These are phyloP conservation scores for Chrysomallon squamiferum DNA, from an alignment of 1,140 invertebrate genomes.

Conservation along the genomic window DNA sequence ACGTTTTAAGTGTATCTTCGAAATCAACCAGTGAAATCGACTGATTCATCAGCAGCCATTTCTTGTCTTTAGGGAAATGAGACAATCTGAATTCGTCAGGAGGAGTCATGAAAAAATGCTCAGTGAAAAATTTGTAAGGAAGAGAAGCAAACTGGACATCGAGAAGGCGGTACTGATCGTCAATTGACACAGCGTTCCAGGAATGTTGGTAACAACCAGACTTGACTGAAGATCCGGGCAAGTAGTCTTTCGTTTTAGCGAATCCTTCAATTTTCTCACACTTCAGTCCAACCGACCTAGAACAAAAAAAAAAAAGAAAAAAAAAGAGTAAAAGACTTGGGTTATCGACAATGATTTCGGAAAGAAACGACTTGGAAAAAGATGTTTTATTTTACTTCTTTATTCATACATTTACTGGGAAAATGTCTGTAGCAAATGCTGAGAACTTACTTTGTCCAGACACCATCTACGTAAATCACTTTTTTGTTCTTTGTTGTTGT, in stretches of 20 bases:
- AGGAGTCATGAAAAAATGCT: conserved; percentile 50
- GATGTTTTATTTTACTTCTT: too few species aligned
- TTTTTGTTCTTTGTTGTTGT: too few species aligned
- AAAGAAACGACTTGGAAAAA: too few species aligned
- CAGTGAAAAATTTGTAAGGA: conserved; percentile 44
- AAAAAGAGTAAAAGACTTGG: too few species aligned
- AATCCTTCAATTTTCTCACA: conserved; percentile 52
- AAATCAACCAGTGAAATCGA: conserved; percentile 38
- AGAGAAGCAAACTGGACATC: conserved; percentile 42
- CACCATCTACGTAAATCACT: too few species aligned
- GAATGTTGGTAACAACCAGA: conserved; percentile 37
- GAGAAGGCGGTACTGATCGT: conserved; percentile 42
- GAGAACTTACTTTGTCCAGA: too few species aligned
- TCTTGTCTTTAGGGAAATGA: conserved; percentile 50
- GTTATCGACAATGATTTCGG: too few species aligned
- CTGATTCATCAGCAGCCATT: conserved; percentile 50
- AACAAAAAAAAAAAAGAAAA: too few species aligned
- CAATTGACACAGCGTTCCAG: conserved; percentile 46
- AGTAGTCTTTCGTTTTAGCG: conserved; percentile 44
- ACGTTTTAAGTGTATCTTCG: conserved; percentile 47
- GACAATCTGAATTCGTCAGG: conserved; percentile 48
- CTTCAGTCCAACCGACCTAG: conserved; percentile 41
- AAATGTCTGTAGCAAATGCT: too few species aligned
- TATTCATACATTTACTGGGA: too few species aligned
- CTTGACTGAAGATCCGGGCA: conserved; percentile 39